Evolutionary conservation across 2,113 vertebrate genomes (phyloP), one percentile per base, ranked within the genome.

Genomic region (Ictalurus furcatus): DNA sequence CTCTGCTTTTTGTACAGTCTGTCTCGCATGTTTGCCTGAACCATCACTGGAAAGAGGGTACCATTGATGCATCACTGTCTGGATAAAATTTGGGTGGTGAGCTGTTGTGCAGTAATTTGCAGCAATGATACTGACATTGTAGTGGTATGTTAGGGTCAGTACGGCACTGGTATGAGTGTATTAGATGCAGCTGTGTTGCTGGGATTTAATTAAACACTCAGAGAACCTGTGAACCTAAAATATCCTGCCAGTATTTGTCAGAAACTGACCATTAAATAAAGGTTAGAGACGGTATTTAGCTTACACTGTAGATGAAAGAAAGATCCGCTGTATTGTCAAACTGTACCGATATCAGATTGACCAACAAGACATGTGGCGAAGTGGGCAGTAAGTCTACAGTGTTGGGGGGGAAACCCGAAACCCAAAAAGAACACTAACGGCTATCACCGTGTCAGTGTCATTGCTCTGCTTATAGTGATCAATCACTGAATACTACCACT

Each of bases 1-100:
- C 37, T 61, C 30, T 82, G 56, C 80, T 82, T 54, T n/a, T n/a
- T n/a, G 48, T n/a, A n/a, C 48, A 80, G n/a, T n/a, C n/a, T n/a
- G 25, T 17, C 48, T 79, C 44, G 17, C 25, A 17, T 80, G 14
- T 56, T 83, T 81, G 79, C 0, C 17, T 0, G 17, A 58, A 21
- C 54, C 2, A 2, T 82, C 12, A 34, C 16, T 58, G 54, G 16
- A 58, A 34, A 34, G 17, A 21, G n/a, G 30, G 30, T 1, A 4
- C 21, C 19, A 58, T 61, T 6, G 54, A 23, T 25, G 9, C 9
- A 40, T 40, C n/a, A 19, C 79, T 81, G 79, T 58, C 79, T 58
- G 28, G 30, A 63, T 63, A 23, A 25, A 4, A 82, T 13, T 5
- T 59, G 30, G 16, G 9, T 82, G 56, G 30, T 23, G 17, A 21